Evolutionary conservation across 2,797 vertebrate species (phyloP).

Genomic region (Amazona ochrocephala): DNA sequence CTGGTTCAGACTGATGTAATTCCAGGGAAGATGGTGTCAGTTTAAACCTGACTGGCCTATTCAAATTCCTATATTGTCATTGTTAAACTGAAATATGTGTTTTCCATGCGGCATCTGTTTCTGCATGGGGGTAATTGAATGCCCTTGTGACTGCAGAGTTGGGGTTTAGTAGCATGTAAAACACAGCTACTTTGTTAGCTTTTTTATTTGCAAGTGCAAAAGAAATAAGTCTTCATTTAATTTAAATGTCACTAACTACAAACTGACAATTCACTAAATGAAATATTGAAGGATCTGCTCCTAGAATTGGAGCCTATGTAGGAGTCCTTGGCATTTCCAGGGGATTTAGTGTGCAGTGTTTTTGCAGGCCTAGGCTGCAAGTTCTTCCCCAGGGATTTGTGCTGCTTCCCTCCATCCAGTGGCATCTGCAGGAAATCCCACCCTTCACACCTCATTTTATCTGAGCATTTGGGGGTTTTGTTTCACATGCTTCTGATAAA

Average conservation of each 20-base stretch:
- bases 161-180: neutral
- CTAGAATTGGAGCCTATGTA: neutral
- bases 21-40: neutral
- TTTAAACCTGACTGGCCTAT: neutral
- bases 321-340: neutral
- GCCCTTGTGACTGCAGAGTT: fast-evolving
- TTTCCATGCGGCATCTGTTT: neutral
- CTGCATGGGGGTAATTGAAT: neutral
- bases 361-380: neutral
- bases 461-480: neutral
- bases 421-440: neutral
- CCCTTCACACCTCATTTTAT: neutral
- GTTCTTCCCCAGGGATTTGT: neutral
- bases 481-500: neutral
- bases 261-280: neutral
- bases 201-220: neutral
- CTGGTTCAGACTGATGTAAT: neutral
- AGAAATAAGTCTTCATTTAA: neutral
- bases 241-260: neutral
- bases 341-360: neutral
- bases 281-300: neutral
- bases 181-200: neutral
- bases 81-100: neutral
- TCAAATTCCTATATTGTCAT: neutral
- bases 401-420: neutral